These are phyloP conservation scores for Oreochromis aureus DNA, from an alignment of 2,113 vertebrate species.

Conservation along the genomic window DNA sequence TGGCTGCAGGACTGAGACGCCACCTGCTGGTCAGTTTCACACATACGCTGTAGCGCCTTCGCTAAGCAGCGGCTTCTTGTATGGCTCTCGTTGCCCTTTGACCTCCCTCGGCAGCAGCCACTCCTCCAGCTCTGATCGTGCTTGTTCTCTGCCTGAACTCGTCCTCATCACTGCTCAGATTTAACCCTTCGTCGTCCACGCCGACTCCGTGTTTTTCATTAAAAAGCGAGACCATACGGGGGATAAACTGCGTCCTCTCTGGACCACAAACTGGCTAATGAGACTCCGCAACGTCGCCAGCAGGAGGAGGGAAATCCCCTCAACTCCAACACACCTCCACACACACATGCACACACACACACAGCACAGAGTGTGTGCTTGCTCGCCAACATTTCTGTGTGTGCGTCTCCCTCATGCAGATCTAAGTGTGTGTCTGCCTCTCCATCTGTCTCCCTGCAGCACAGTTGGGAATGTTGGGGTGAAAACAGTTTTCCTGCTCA, in stretches of 20 bases:
- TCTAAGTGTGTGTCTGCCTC: constrained; percentile 11
- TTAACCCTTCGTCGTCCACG: neutral
- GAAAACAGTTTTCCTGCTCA: neutral
- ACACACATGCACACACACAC: neutral
- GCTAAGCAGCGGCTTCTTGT: neutral
- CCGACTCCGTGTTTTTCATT: neutral
- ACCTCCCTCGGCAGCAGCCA: neutral
- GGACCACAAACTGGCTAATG: constrained; percentile 28
- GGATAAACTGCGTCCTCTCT: constrained; percentile 10
- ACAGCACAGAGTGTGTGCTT: neutral
- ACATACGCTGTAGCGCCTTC: neutral
- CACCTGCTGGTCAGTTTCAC: neutral
- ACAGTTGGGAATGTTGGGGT: neutral
- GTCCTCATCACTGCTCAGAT: neutral
- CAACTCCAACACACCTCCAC: neutral
- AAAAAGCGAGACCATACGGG: neutral
- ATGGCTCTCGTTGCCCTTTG: neutral
- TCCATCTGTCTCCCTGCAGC: constrained; percentile 36
- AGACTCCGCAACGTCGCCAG: neutral
- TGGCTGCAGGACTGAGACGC: neutral
- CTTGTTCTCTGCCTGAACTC: neutral
- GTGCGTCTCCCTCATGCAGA: neutral
- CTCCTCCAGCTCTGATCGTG: neutral
- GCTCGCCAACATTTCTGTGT: neutral
- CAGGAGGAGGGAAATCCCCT: constrained; percentile 43